A percentile compares a stretch with the other conserved stretches of the same genome.
phyloP scores from a whole-genome alignment of 2,888 invertebrate genomes.

The Ectropis crepuscularia region DNA sequence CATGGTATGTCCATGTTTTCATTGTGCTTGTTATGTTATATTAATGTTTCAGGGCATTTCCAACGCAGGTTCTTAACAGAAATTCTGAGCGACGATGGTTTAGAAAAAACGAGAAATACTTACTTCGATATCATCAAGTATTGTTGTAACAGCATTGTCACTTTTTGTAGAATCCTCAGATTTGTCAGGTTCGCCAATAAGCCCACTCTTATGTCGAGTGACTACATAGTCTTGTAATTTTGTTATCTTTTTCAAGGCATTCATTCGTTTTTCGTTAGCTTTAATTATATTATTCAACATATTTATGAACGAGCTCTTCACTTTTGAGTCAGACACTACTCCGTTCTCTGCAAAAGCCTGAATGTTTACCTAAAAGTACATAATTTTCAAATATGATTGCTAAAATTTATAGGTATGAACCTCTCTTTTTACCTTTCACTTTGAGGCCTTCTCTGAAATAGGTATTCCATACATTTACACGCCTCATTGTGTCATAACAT shows the following conservation, averaged over 20 bases:
- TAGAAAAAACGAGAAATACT: not conserved
- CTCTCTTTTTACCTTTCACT: too few relatives aligned
- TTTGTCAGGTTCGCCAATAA: slow-evolving; percentile 32
- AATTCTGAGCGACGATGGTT: too few relatives aligned
- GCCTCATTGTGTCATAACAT: too few relatives aligned
- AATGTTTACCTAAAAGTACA: slow-evolving; percentile 14
- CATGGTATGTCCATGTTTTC: too few relatives aligned
- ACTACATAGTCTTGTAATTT: slow-evolving; percentile 48
- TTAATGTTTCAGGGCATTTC: too few relatives aligned
- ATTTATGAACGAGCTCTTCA: slow-evolving; percentile 26
- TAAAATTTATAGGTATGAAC: too few relatives aligned
- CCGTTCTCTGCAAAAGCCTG: slow-evolving; percentile 29
- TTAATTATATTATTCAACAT: slow-evolving; percentile 51
- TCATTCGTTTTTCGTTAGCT: slow-evolving; percentile 53
- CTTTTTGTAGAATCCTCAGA: slow-evolving; percentile 34
- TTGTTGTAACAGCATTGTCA: slow-evolving; percentile 8
- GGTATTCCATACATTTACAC: too few relatives aligned
- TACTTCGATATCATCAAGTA: slow-evolving; percentile 7
- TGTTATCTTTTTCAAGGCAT: slow-evolving; percentile 47
- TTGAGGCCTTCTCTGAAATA: too few relatives aligned
- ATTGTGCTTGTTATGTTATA: too few relatives aligned
- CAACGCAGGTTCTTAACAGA: too few relatives aligned
- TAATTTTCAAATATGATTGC: too few relatives aligned
- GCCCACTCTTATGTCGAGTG: slow-evolving; percentile 39
- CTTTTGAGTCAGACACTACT: not conserved